phyloP scores from a whole-genome alignment of 2,113 vertebrate species.

The Etheostoma cragini region DNA sequence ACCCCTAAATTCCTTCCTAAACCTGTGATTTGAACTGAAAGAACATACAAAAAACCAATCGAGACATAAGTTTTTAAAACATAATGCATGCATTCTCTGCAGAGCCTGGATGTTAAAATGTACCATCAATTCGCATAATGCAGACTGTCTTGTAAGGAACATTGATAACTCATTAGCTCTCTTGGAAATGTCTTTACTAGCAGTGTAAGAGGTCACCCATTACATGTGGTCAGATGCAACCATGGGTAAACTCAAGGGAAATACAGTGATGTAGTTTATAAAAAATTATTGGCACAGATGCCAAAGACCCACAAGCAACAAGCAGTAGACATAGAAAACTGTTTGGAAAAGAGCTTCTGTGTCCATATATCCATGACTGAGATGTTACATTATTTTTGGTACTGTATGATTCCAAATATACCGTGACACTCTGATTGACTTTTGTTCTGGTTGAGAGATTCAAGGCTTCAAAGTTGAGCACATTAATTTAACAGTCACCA shows the following conservation, averaged over 20 bases:
- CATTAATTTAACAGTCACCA: constrained; percentile 63
- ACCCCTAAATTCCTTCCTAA: background rate
- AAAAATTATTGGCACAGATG: background rate
- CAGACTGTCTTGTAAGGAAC: background rate
- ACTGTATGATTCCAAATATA: constrained; percentile 59
- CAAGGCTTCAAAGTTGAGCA: constrained; percentile 61
- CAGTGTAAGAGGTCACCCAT: background rate
- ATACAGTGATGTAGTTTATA: background rate
- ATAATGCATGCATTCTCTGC: constrained; percentile 19
- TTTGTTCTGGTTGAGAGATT: constrained; percentile 37
- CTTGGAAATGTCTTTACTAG: constrained; percentile 1
- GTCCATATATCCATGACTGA: constrained; percentile 19
- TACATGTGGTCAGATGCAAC: background rate
- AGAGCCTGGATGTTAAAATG: constrained; percentile 36
- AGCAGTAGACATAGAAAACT: background rate
- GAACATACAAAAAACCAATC: constrained; percentile 10
- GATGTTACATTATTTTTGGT: constrained; percentile 33
- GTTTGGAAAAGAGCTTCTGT: background rate
- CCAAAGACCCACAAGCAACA: constrained; percentile 2
- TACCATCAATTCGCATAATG: constrained; percentile 40
- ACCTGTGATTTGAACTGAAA: background rate
- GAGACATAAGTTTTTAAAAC: constrained; percentile 26
- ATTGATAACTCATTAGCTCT: constrained; percentile 35
- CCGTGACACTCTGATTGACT: constrained; percentile 53
- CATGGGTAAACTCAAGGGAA: background rate